Evolutionary conservation across 2,113 vertebrate genomes (phyloP).

Genomic region (Tringa solitaria): DNA sequence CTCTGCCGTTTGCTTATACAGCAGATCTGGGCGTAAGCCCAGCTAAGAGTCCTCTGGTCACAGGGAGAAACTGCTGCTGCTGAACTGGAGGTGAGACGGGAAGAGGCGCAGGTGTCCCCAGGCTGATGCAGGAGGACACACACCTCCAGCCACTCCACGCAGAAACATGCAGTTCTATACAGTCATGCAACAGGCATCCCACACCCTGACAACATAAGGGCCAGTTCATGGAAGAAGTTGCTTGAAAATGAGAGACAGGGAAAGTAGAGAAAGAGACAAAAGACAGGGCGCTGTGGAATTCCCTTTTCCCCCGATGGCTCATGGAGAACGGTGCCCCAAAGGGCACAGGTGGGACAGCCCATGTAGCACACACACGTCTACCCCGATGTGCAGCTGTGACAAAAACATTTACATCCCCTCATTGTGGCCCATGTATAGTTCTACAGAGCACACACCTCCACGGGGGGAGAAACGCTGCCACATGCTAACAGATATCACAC

Average conservation of each 20-base stretch:
- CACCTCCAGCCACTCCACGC: background rate
- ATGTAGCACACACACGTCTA: background rate
- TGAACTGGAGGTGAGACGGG: background rate
- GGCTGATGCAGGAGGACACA: background rate
- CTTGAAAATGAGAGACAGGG: background rate
- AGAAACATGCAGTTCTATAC: rapidly evolving
- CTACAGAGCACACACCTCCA: background rate
- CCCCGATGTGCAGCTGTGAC: background rate
- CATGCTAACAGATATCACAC: rapidly evolving
- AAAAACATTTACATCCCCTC: background rate
- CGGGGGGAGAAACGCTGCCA: background rate
- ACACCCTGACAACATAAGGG: background rate
- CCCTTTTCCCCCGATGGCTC: background rate
- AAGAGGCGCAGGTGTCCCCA: background rate
- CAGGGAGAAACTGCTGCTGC: background rate
- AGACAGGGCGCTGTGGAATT: background rate
- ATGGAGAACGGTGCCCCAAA: background rate
- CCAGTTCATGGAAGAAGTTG: background rate
- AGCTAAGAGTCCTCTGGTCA: background rate
- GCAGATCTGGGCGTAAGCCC: background rate
- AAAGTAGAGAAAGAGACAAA: background rate
- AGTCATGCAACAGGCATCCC: rapidly evolving
- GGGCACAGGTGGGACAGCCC: background rate
- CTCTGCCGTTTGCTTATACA: background rate
- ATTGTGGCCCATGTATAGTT: background rate